Conservation (phyloP, 92 coral and sea anemone genomes). For the Parazoanthus atlanticus region DNA sequence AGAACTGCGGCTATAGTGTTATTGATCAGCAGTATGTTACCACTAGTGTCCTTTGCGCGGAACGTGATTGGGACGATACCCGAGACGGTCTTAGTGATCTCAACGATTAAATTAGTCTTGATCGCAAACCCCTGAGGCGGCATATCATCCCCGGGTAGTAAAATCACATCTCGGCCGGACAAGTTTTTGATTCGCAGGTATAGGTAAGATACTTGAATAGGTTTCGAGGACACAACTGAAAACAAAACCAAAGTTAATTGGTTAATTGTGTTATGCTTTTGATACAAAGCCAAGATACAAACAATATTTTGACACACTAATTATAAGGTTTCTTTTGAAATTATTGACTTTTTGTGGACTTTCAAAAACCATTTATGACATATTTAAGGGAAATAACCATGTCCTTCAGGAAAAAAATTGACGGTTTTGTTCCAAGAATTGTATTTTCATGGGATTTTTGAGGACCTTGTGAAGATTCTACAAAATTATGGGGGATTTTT, state of each 20-base stretch:
- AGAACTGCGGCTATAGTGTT: conserved; percentile 60
- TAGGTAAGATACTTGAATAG: conserved; percentile 67
- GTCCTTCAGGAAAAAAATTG: too few species aligned
- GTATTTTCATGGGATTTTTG: too few species aligned
- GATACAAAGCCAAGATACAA: background rate
- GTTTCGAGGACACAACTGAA: conserved; percentile 82
- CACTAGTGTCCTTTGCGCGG: conserved; percentile 68
- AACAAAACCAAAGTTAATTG: conserved; percentile 17
- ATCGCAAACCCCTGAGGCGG: conserved; percentile 84
- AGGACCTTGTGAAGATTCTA: too few species aligned
- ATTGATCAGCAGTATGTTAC: conserved; percentile 68
- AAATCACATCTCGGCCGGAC: conserved; percentile 67
- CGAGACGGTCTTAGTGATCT: conserved; percentile 80
- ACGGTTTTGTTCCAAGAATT: too few species aligned
- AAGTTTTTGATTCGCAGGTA: conserved; percentile 76
- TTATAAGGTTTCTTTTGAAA: background rate
- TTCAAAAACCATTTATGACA: background rate
- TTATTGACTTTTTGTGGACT: background rate
- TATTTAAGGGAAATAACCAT: background rate
- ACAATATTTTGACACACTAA: background rate
- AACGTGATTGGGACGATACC: conserved; percentile 58
- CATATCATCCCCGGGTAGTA: conserved; percentile 83
- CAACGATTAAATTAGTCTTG: conserved; percentile 66
- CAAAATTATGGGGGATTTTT: too few species aligned
- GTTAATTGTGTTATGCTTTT: too few species aligned